Evolutionary conservation across 1,140 invertebrate genomes (phyloP).

Genomic region (Dendroctonus valens): DNA sequence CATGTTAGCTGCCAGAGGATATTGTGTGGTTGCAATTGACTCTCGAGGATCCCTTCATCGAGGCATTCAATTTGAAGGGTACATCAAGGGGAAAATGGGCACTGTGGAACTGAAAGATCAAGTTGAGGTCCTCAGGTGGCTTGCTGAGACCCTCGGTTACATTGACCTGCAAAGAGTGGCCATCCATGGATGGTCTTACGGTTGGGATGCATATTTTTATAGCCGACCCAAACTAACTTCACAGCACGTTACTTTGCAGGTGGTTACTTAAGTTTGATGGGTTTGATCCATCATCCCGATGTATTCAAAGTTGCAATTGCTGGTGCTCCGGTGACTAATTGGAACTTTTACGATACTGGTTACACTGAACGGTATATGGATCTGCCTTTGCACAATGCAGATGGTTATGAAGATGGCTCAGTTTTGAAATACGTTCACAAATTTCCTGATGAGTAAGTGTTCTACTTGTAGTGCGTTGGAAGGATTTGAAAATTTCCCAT

Average conservation of each 20-base stretch:
- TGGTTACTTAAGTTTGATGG: constrained; percentile 84
- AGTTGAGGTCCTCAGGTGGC: constrained; percentile 87
- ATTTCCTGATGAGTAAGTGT: constrained; percentile 85
- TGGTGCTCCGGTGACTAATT: constrained; percentile 95
- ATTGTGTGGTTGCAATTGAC: constrained; percentile 94
- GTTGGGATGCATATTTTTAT: constrained; percentile 51
- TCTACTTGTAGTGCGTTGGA: neutral
- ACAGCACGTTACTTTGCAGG: constrained; percentile 48
- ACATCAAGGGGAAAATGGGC: constrained; percentile 87
- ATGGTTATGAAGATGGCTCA: constrained; percentile 76
- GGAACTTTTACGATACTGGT: constrained; percentile 90
- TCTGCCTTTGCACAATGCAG: constrained; percentile 75
- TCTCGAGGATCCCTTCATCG: constrained; percentile 91
- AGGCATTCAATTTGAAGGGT: constrained; percentile 87
- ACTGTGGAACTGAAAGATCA: constrained; percentile 95
- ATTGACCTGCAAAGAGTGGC: constrained; percentile 92
- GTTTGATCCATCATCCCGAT: constrained; percentile 76
- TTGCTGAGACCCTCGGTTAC: constrained; percentile 80
- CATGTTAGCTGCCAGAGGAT: constrained; percentile 93
- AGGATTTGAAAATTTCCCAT: too few species aligned
- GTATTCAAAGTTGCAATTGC: constrained; percentile 90
- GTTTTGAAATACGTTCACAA: constrained; percentile 77
- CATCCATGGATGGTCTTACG: constrained; percentile 98
- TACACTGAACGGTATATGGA: constrained; percentile 99
- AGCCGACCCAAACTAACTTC: neutral